Base-by-base conservation (phyloP, 2,888 invertebrate genomes). In the Yponomeuta malinellus region DNA sequence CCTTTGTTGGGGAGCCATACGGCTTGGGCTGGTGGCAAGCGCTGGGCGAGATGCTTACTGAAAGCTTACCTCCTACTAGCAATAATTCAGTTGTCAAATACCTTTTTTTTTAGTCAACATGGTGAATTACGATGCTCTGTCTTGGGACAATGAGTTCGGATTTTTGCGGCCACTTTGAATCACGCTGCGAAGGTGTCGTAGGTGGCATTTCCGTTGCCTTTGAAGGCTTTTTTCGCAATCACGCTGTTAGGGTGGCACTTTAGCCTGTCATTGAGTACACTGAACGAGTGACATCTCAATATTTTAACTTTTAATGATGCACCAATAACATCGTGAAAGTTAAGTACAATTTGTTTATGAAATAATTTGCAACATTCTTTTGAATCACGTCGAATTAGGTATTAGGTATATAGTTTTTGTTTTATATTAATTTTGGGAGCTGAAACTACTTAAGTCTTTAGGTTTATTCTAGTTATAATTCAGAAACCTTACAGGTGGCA, bases 1-100 rank as follows among this genome's bases (percentile, higher is more conserved):
- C 84, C 83, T 88, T 91, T 92, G 90, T 90, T 84, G 80, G 78
- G 75, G 72, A 76, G 78, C 81, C 74, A 78, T 78, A 79, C 69
- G 78, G 81, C 84, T 85, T 71, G 75, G 52, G 15, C 52, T 59
- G 52, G 52, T 59, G 52, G 52, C 52, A 86, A 85, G 86, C 83
- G 82, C 77, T 77, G 76, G 74, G 78, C 82, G 88, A 86, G 82
- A 76, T 79, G 86, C 85, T 86, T 85, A 81, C 86, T 85, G 88
- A 85, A 87, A 86, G 83, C 79, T 71, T 48, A 77, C 76, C 76
- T 78, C 75, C 87, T 83, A 82, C 86, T 84, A 82, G 86, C 88
- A 89, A 92, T 92, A 92, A 93, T 93, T 93, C 92, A 93, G 93
- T 92, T 88, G 93, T 93, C 93, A 93, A 89, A 90, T 87, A 86